These are phyloP conservation scores for Diachasmimorpha longicaudata DNA, from an alignment of 1,140 invertebrate species.

Conservation along the genomic window DNA sequence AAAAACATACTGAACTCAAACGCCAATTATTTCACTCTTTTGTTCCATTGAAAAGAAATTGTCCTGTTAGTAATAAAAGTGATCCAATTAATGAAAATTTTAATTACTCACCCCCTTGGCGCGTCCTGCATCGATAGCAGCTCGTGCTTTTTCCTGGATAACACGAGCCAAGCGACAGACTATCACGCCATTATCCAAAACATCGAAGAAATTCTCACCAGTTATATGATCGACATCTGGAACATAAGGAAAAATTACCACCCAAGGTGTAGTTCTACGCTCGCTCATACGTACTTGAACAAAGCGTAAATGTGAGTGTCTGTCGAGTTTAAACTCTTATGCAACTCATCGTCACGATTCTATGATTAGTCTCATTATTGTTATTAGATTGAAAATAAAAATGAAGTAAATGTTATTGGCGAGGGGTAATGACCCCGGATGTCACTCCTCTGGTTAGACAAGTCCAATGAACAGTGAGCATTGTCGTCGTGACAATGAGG, in stretches of 20 bases:
- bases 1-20: no score
- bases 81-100: neutral
- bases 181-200: conserved; percentile 80
- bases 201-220: conserved; percentile 78
- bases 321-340: neutral
- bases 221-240: conserved; percentile 76
- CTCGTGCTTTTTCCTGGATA: conserved; percentile 75
- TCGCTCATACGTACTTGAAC: neutral
- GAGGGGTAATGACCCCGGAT: conserved; percentile 18
- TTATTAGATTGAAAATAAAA: neutral
- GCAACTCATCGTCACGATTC: conserved; percentile 1
- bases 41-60: neutral
- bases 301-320: neutral
- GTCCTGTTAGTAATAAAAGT: neutral
- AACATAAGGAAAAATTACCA: conserved; percentile 39
- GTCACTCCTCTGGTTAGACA: conserved; percentile 22
- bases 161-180: conserved; percentile 78
- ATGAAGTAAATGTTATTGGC: neutral
- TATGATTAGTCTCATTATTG: neutral
- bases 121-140: conserved; percentile 68
- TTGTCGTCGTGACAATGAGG: conserved; percentile 22
- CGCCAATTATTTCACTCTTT: no score
- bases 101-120: conserved; percentile 67
- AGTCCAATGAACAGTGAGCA: conserved; percentile 14
- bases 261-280: neutral